phyloP scores from a whole-genome alignment of 2,113 vertebrate species.

The Ptyas mucosa region DNA sequence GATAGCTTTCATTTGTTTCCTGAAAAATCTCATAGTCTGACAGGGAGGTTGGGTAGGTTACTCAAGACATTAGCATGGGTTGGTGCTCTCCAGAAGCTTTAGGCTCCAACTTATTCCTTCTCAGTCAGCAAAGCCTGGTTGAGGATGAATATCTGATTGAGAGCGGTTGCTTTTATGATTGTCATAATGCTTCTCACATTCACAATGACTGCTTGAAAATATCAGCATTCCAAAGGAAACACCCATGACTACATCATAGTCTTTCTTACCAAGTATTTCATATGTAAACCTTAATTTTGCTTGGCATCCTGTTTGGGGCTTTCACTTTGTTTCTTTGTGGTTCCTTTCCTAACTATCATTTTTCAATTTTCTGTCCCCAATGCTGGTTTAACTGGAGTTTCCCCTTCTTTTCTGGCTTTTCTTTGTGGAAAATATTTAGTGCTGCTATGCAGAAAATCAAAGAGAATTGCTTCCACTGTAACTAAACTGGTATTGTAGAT shows the following conservation, averaged over 20 bases:
- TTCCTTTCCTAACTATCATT: background rate
- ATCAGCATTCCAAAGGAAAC: constrained; percentile 1
- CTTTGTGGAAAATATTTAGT: constrained; percentile 48
- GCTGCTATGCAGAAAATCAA: constrained; percentile 44
- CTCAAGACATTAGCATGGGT: background rate
- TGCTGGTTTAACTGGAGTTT: background rate
- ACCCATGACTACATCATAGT: background rate
- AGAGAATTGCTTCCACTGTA: constrained; percentile 38
- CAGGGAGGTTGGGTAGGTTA: background rate
- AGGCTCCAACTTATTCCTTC: background rate
- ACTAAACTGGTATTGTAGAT: constrained; percentile 36
- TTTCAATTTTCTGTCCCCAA: background rate
- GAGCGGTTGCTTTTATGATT: background rate
- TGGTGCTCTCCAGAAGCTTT: background rate
- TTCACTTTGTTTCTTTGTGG: constrained; percentile 20
- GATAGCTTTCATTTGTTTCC: background rate
- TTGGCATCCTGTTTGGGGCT: background rate
- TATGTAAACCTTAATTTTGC: constrained; percentile 5
- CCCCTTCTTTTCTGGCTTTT: background rate
- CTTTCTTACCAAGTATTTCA: background rate
- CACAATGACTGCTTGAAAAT: background rate
- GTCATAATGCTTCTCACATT: background rate
- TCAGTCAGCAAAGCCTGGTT: background rate
- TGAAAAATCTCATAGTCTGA: background rate
- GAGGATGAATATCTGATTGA: background rate